Base-by-base conservation (phyloP, 2,888 invertebrate species). In the Tortricodes alternella region DNA sequence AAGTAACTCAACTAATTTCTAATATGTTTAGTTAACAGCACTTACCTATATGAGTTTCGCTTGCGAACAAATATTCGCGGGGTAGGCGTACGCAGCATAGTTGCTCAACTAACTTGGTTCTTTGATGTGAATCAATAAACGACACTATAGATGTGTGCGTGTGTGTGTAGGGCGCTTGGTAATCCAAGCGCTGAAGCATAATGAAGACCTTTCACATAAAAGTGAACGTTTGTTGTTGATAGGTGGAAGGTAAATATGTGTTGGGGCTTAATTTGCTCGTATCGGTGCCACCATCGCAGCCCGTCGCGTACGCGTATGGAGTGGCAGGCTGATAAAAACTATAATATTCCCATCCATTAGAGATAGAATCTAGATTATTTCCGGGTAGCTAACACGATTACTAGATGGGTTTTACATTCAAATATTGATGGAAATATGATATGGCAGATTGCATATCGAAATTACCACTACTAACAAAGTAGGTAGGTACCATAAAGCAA, bases 11-110 rank as follows among this genome's bases (percentile, higher is more conserved):
- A 85, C 85, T 81, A 85, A 86, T 88, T 82, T 84, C 82, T 83
- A 84, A 84, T 87, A 84, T 83, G 79, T 86, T 85, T 78, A 80
- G 83, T 81, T 83, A 87, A 82, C 80, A 79, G 81, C 83, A 85
- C 80, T 86, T 84, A 74, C 75, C 56, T 44, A 56, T 56, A 75
- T 74, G 75, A 82, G 83, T 83, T 81, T 64, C 66, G 62, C 66
- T 66, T 75, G 70, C 70, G 68, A 67, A 71, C 68, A 75, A 83
- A 84, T 82, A 83, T 84, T 78, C 78, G 69, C 53, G 60, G 63
- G 62, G 65, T 68, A 67, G 71, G 60, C 64, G 64, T 70, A 68
- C 71, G 56, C 64, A 59, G 68, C 80, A 84, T 84, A 85, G 80
- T 87, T 85, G 60, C 53, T 57, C 63, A 80, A 80, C 76, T 74